Evolutionary conservation across 2,888 invertebrate genomes (phyloP).

Genomic region (Spialia ferax): DNA sequence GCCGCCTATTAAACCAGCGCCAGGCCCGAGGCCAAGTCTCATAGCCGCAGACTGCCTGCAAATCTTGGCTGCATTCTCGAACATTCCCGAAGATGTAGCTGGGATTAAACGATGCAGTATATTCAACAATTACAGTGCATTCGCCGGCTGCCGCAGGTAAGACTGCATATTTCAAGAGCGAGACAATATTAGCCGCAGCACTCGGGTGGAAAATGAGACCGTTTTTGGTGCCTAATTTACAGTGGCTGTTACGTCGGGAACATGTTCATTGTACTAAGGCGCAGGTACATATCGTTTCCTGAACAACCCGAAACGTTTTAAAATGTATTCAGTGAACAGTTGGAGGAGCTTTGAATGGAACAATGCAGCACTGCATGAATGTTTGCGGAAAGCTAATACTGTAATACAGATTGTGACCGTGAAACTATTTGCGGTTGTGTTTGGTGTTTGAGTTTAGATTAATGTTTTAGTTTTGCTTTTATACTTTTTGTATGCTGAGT

Average conservation of each 20-base stretch:
- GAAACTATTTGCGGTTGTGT: constrained; percentile 35
- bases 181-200: constrained; percentile 86
- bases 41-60: constrained; percentile 74
- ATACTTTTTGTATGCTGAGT: constrained; percentile 20
- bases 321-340: constrained; percentile 65
- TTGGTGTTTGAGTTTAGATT: constrained; percentile 40
- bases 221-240: constrained; percentile 83
- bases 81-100: constrained; percentile 83
- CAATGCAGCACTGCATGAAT: constrained; percentile 37
- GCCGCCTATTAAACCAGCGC: constrained; percentile 69
- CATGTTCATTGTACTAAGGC: constrained; percentile 65
- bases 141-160: constrained; percentile 76
- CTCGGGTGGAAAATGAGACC: constrained; percentile 88
- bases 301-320: constrained; percentile 57
- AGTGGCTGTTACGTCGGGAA: constrained; percentile 73
- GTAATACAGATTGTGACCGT: constrained; percentile 41
- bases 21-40: constrained; percentile 81
- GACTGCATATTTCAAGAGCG: constrained; percentile 79
- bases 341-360: constrained; percentile 43
- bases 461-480: constrained; percentile 39
- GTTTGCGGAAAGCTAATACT: constrained; percentile 41
- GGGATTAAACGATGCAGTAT: constrained; percentile 82
- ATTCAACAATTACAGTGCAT: constrained; percentile 83
- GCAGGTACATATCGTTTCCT: constrained; percentile 60
- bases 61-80: constrained; percentile 83